A percentile compares a stretch with the other conserved stretches of the same genome.
Conservation (phyloP, 2,113 vertebrate species). For the Forbesichthys agassizii region DNA sequence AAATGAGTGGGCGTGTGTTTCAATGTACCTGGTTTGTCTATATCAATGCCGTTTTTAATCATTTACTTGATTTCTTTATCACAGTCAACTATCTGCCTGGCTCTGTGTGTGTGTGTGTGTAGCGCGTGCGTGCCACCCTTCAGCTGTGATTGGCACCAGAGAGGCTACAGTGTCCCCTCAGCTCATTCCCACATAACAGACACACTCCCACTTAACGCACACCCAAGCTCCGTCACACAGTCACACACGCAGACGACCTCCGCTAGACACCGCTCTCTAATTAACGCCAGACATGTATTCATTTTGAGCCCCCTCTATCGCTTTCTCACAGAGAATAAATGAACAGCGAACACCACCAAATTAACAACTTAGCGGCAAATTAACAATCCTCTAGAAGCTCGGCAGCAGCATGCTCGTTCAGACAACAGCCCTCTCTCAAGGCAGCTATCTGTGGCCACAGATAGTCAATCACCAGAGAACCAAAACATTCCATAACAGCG, state of each 20-base stretch:
- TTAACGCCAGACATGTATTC: too few species aligned
- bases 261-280: too few species aligned
- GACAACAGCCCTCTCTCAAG: slow-evolving; percentile 2
- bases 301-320: too few species aligned
- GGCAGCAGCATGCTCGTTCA: slow-evolving; percentile 7
- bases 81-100: background rate
- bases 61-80: background rate
- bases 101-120: slow-evolving; percentile 12
- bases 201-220: too few species aligned
- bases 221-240: too few species aligned
- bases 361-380: background rate
- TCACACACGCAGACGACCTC: too few species aligned
- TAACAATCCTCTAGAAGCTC: background rate
- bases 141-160: slow-evolving; percentile 24
- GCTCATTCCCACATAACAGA: too few species aligned
- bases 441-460: slow-evolving; percentile 17
- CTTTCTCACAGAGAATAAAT: too few species aligned
- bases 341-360: background rate
- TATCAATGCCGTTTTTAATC: background rate
- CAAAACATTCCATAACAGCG: slow-evolving; percentile 9
- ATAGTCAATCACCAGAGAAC: slow-evolving; percentile 23
- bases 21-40: background rate
- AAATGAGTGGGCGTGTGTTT: background rate
- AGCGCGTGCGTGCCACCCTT: slow-evolving; percentile 9
- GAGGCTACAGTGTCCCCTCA: slow-evolving; percentile 3